Evolutionary conservation across 2,888 invertebrate genomes (phyloP), one percentile per base, ranked within the genome.

Genomic region (Strigamia transsilvanica): DNA sequence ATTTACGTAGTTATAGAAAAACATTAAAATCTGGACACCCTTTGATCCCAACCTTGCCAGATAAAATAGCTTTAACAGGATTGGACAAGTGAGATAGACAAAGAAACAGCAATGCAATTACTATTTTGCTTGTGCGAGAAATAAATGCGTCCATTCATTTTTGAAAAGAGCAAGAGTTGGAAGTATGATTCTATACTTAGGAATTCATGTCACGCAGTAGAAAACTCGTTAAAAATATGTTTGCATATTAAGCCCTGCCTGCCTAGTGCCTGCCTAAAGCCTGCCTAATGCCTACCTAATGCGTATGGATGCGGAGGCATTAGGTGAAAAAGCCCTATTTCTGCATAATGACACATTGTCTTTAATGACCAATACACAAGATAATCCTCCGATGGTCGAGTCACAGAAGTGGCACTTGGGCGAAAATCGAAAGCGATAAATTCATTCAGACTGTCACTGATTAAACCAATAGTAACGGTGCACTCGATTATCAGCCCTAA

Each of bases 381-480:
- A 61, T 66, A 66, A 66, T 66, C 61, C 61, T 18, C 61, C 10
- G 23, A n/a, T 9, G n/a, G 15, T 27, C 27, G 27, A 9, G n/a
- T 18, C 7, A 12, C 12, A 61, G 61, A 23, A 66, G 21, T 66
- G 61, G 61, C 61, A 10, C 18, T 23, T 66, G 21, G 12, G 12
- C n/a, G 21, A 66, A 66, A 66, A 66, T 66, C 6, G 21, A 66
- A 66, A 66, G 18, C 61, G 61, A 66, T 66, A 66, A 66, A 66
- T 66, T 66, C 61, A 66, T 66, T 66, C 61, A 18, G 18, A 66
- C 61, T 66, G 61, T 5, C 18, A 66, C 6, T 66, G 61, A 66
- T 66, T 66, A 66, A 66, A 66, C 61, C 61, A 66, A 66, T 66
- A 66, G 21, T 66, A 66, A 66, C 21, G 61, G 13, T 66, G 61